These are phyloP conservation scores for Cantharis rufa DNA, from an alignment of 2,888 invertebrate species.

Conservation along the genomic window DNA sequence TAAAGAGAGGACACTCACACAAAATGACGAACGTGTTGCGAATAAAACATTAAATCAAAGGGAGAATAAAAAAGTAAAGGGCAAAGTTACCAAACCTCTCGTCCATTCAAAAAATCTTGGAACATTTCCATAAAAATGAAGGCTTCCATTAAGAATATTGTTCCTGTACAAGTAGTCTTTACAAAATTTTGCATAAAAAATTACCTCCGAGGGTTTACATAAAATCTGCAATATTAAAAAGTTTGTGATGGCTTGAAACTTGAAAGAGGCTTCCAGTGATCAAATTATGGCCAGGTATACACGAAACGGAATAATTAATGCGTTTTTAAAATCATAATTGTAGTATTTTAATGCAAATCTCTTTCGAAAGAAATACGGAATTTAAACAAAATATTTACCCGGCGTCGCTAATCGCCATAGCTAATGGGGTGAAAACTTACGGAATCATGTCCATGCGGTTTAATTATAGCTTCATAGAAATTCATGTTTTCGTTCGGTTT, in stretches of 20 bases:
- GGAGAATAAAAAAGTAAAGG: conserved; percentile 11
- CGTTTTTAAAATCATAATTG: neutral
- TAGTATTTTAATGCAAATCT: neutral
- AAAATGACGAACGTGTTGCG: conserved; percentile 29
- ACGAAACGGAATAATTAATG: neutral
- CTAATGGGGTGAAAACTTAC: neutral
- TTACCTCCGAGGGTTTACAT: neutral
- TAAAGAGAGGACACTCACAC: conserved; percentile 23
- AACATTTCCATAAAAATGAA: neutral
- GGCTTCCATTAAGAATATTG: neutral
- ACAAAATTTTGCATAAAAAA: neutral
- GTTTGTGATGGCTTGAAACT: neutral
- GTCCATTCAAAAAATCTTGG: neutral
- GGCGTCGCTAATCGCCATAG: neutral
- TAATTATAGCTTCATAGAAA: neutral
- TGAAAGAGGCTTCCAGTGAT: neutral
- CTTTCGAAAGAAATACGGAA: neutral
- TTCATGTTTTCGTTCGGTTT: too few relatives aligned
- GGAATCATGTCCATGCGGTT: neutral
- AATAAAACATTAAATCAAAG: conserved; percentile 28
- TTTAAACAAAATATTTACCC: neutral
- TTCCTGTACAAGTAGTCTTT: neutral
- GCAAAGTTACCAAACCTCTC: conserved; percentile 6
- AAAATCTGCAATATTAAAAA: neutral
- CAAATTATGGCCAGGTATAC: neutral